Base-by-base conservation (phyloP, 2,888 invertebrate species). In the Escarpia spicata region DNA sequence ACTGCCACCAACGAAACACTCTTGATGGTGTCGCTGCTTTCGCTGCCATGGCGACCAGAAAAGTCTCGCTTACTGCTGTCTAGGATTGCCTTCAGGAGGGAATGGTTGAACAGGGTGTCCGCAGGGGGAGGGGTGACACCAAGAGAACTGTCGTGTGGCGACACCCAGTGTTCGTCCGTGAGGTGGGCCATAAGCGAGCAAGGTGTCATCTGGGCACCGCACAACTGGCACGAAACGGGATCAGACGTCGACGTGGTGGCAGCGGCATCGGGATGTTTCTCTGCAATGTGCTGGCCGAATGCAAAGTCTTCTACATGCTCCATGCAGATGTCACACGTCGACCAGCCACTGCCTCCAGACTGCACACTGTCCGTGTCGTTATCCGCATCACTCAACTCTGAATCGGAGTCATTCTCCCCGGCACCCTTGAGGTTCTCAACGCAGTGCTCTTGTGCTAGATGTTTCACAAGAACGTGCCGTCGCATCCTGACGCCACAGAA, bases 401-500 rank as follows among this genome's bases (percentile, higher is more conserved):
- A 75, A 75, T 75, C 75, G 6, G 75, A 75, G 75, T 75, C 75
- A 26, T 75, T 75, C 19, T 75, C 75, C 4, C 75, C 75, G 26
- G 75, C 75, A 75, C 58, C n/a, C 43, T 90, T 43, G 31, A 92
- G 44, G 43, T 92, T 91, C 44, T 93, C 93, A 8, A 91, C 93
- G 45, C 93, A 93, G 58, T 93, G 93, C 90, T 93, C 93, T 58
- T 93, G 92, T 8, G 93, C 93, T 26, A 93, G 92, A 75, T 93
- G 93, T 43, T 91, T 91, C 75, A 93, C 93, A 19, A 93, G 92
- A 37, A 93, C 75, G 43, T 93, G 93, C 1, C 93, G 90, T 8
- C 93, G 90, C 93, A 93, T 93, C 19, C 93, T 91, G 44, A 93
- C 91, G 10, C 93, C 93, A 58, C 93, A 93, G 43, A 93, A 93